Evolutionary conservation across 2,797 vertebrate genomes (phyloP).

Genomic region (Myotis planiceps): DNA sequence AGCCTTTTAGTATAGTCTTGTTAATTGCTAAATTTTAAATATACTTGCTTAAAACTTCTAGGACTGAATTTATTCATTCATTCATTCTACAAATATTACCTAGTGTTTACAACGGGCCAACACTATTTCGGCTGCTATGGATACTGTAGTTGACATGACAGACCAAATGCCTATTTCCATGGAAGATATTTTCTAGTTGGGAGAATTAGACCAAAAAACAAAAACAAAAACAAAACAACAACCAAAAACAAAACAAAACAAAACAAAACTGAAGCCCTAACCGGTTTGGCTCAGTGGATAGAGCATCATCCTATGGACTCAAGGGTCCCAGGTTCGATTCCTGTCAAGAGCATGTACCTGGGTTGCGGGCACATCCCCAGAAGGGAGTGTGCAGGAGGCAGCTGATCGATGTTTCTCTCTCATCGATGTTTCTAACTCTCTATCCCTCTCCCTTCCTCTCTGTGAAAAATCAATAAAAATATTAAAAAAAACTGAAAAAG

Average conservation of each 20-base stretch:
- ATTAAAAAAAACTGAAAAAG: background rate
- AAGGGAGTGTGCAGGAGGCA: too few relatives aligned
- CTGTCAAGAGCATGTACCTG: too few relatives aligned
- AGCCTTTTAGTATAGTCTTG: background rate
- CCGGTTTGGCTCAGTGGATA: too few relatives aligned
- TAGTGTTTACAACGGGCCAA: background rate
- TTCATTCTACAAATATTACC: background rate
- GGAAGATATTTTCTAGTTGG: background rate
- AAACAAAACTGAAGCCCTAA: too few relatives aligned
- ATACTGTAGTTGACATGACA: background rate
- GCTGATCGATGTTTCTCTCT: too few relatives aligned
- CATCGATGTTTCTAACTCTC: too few relatives aligned
- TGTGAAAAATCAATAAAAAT: too few relatives aligned
- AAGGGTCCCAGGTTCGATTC: too few relatives aligned
- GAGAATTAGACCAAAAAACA: background rate
- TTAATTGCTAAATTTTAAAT: slow-evolving; percentile 5
- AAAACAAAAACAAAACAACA: background rate
- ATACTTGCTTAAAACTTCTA: background rate
- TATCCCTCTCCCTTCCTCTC: too few relatives aligned
- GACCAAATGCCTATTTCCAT: background rate
- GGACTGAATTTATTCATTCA: background rate
- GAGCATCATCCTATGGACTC: too few relatives aligned
- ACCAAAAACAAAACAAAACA: background rate
- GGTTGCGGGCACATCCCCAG: too few relatives aligned
- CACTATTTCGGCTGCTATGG: background rate